A percentile compares a stretch with the other conserved stretches of the same genome.
These are phyloP conservation scores for Lepidocolaptes lacrymiger DNA, from an alignment of 2,797 vertebrate species.

Conservation along the genomic window DNA sequence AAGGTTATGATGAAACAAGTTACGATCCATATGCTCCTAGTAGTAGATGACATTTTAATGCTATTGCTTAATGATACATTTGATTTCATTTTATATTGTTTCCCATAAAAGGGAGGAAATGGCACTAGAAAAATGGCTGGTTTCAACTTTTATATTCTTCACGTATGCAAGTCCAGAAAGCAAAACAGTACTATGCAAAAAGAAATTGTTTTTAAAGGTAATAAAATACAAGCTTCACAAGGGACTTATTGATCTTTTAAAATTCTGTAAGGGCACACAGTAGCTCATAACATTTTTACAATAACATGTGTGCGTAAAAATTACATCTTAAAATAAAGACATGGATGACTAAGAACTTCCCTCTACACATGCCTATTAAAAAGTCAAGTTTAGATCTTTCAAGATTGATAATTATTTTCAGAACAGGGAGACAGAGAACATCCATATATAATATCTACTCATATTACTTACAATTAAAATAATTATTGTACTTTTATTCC, in stretches of 20 bases:
- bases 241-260: conserved; percentile 53
- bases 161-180: conserved; percentile 39
- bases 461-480: background rate
- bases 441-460: background rate
- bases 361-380: background rate
- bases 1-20: conserved; percentile 55
- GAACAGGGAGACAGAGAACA: background rate
- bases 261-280: conserved; percentile 34
- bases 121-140: conserved; percentile 29
- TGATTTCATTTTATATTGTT: conserved; percentile 63
- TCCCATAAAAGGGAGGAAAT: conserved; percentile 48
- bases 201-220: conserved; percentile 32
- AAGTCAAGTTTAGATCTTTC: background rate
- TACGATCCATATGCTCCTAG: conserved; percentile 58
- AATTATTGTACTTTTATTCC: background rate
- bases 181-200: conserved; percentile 3
- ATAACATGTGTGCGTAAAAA: conserved; percentile 52
- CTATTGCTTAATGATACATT: conserved; percentile 66
- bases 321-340: conserved; percentile 7
- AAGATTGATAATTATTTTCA: background rate
- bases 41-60: conserved; percentile 65
- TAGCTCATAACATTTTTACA: conserved; percentile 51
- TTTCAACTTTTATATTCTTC: conserved; percentile 60
- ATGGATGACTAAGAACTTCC: background rate
- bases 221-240: conserved; percentile 42